Conservation (phyloP, 2,797 vertebrate genomes). For the Lycodopsis pacificus region DNA sequence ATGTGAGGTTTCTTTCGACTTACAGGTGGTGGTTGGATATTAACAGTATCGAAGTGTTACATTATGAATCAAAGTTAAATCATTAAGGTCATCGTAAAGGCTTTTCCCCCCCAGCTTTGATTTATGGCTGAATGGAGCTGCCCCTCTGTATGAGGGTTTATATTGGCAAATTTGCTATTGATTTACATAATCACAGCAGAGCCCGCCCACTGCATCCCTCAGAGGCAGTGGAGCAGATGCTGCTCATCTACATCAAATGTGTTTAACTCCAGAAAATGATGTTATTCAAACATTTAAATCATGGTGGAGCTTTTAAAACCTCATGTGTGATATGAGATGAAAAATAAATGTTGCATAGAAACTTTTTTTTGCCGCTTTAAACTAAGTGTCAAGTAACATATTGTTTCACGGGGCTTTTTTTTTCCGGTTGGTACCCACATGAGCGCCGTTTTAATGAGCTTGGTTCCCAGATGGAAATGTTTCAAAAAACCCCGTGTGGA, state of each 20-base stretch:
- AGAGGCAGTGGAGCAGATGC: constrained; percentile 51
- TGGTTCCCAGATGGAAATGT: constrained; percentile 72
- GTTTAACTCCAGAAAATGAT: constrained; percentile 45
- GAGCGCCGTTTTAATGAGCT: constrained; percentile 76
- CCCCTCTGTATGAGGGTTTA: constrained; percentile 7
- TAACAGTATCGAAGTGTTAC: background rate
- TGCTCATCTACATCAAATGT: constrained; percentile 54
- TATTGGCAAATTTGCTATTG: constrained; percentile 46
- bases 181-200: constrained; percentile 53
- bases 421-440: constrained; percentile 64
- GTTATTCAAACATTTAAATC: constrained; percentile 52
- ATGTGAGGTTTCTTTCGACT: constrained; percentile 11
- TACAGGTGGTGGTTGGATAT: constrained; percentile 18
- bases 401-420: constrained; percentile 66
- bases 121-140: constrained; percentile 24
- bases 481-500: constrained; percentile 60
- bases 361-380: constrained; percentile 60
- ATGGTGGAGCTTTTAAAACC: constrained; percentile 41
- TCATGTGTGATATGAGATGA: constrained; percentile 43
- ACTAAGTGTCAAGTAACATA: constrained; percentile 52
- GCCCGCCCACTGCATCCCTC: constrained; percentile 40
- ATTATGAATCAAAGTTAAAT: constrained; percentile 26
- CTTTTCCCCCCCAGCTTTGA: constrained; percentile 18
- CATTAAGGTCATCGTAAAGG: constrained; percentile 39
- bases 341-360: constrained; percentile 46